These are phyloP conservation scores for Halichondria panicea DNA, from an alignment of 37 sponge, comb jelly and placozoan species.

Conservation along the genomic window DNA sequence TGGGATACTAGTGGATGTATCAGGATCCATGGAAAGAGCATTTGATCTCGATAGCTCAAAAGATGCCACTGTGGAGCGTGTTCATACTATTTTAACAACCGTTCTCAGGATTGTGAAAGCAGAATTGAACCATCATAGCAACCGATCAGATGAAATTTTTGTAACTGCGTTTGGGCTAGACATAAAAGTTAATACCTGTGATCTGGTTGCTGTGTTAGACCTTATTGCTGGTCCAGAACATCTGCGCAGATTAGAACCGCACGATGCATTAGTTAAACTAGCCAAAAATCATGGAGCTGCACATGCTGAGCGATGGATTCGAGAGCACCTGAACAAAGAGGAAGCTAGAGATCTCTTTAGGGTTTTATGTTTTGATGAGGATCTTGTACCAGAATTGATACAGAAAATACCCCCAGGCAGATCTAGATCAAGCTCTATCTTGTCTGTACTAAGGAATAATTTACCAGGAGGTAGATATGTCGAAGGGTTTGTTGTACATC, in stretches of 20 bases:
- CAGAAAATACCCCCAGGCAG: conserved; percentile 15
- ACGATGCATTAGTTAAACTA: conserved; percentile 7
- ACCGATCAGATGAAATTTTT: conserved; percentile 13
- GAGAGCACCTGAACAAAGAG: background rate
- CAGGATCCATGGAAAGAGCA: conserved; percentile 42
- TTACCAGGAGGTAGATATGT: too few species aligned
- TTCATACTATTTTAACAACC: conserved; percentile 40
- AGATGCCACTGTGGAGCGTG: conserved; percentile 29
- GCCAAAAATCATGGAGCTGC: conserved; percentile 22
- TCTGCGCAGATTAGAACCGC: background rate
- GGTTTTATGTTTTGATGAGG: background rate
- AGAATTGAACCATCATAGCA: conserved; percentile 13
- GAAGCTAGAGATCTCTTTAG: conserved; percentile 24
- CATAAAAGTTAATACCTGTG: background rate
- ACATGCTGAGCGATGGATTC: conserved; percentile 39
- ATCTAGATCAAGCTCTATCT: too few species aligned
- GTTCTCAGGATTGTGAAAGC: conserved; percentile 24
- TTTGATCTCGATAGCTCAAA: background rate
- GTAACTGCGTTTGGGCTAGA: conserved; percentile 37
- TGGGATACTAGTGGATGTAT: conserved; percentile 42
- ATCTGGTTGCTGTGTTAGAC: conserved; percentile 37
- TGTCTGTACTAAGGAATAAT: too few species aligned
- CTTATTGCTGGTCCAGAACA: background rate
- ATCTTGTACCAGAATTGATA: conserved; percentile 4
- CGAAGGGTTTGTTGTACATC: too few species aligned